Base-by-base conservation (phyloP, 2,888 invertebrate genomes). In the Abrostola tripartita region DNA sequence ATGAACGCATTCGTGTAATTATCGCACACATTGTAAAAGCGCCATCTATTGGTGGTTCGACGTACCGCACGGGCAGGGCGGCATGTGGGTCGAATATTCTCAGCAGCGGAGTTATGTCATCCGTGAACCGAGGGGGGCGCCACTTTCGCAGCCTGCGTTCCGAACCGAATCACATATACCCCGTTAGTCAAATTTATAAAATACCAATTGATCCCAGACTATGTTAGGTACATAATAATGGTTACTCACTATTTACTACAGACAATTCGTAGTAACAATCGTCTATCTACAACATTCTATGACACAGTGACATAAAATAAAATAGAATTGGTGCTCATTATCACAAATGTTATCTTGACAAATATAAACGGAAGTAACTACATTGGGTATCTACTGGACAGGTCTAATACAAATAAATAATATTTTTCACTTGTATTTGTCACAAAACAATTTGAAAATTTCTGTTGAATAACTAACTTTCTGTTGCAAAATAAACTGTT, bases 61-160 rank as follows among this genome's bases (percentile, higher is more conserved):
- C 94, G 88, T 95, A 95, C 95, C 95, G 95, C 90, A 83, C 76
- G 75, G 94, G 92, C 67, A 92, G 93, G 81, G 95, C 95, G 85
- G 96, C 96, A 86, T 96, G 95, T 79, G 96, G 97, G 96, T 96
- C 97, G 95, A 97, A 97, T 92, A 97, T 96, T 91, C 96, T 96
- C 93, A 96, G 96, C 91, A 97, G 95, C 92, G 96, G 97, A 87
- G 96, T 96, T 89, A 97, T 97, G 95, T 97, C 97, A 85, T 96
- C 96, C 83, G 96, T 96, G 95, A 97, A 96, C 92, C 97, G 96
- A 81, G 97, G 97, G 87, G 97, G 97, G 85, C 97, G 96, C 97
- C 97, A 98, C 93, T 97, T 97, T 94, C 97, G 97, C 90, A 95
- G 96, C 92, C 97, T 97, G 93, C 83, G 84, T 90, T 89, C 88